phyloP scores from a whole-genome alignment of 2,797 vertebrate species.

The Scarus forsteni region DNA sequence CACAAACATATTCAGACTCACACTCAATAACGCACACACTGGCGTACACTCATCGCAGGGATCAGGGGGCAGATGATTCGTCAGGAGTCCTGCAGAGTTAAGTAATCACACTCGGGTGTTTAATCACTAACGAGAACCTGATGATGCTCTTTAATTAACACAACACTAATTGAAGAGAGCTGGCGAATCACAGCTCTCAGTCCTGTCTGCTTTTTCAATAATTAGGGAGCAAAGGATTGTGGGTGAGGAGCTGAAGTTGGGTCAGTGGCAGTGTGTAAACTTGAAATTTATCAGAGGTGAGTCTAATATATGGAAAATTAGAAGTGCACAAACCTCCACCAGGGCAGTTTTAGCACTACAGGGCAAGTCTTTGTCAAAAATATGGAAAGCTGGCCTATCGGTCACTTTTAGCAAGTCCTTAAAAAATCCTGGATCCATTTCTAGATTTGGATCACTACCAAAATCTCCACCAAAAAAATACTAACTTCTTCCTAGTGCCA shows the following conservation, averaged over 20 bases:
- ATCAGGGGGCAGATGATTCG: slow-evolving; percentile 86
- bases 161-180: slow-evolving; percentile 77
- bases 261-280: slow-evolving; percentile 34
- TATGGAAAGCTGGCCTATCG: too few species aligned
- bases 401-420: too few species aligned
- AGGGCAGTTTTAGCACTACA: too few species aligned
- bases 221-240: slow-evolving; percentile 66
- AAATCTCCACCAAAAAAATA: too few species aligned
- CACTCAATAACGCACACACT: background rate
- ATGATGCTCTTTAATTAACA: slow-evolving; percentile 93
- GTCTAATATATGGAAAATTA: background rate
- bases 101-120: slow-evolving; percentile 93
- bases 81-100: slow-evolving; percentile 90
- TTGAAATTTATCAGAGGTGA: slow-evolving; percentile 36
- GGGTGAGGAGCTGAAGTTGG: slow-evolving; percentile 42
- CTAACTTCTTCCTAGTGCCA: too few species aligned
- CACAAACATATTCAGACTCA: slow-evolving; percentile 31
- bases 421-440: too few species aligned
- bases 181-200: slow-evolving; percentile 71
- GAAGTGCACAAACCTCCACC: too few species aligned
- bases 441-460: too few species aligned
- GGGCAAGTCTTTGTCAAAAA: too few species aligned
- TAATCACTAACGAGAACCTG: slow-evolving; percentile 95
- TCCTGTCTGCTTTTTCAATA: slow-evolving; percentile 66
- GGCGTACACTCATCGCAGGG: slow-evolving; percentile 18